Conservation (phyloP, 2,888 invertebrate species). For the Epinotia brunnichana region DNA sequence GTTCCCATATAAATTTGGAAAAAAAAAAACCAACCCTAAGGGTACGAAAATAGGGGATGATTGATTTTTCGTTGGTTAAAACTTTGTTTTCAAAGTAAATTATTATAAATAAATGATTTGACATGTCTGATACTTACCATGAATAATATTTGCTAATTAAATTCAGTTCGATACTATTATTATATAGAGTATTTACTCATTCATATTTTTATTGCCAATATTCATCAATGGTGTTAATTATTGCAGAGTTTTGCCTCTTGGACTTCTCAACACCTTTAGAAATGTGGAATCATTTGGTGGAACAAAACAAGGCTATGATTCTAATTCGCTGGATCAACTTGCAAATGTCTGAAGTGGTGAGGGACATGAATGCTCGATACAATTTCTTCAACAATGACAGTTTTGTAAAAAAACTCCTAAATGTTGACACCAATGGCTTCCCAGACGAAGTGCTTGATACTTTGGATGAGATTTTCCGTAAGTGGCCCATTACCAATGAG, state of each 20-base stretch:
- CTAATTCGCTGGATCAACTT: slow-evolving; percentile 85
- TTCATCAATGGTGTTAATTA: neutral
- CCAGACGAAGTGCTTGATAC: slow-evolving; percentile 68
- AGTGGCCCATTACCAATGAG: slow-evolving; percentile 81
- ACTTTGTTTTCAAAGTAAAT: no score
- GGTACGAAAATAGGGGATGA: no score
- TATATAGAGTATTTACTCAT: neutral
- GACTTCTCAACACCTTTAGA: slow-evolving; percentile 78
- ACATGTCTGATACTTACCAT: no score
- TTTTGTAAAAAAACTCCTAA: slow-evolving; percentile 72
- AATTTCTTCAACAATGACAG: slow-evolving; percentile 76
- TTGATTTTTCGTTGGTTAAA: no score
- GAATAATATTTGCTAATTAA: no score
- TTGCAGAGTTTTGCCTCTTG: slow-evolving; percentile 79
- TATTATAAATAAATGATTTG: no score
- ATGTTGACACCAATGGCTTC: slow-evolving; percentile 75
- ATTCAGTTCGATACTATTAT: no score
- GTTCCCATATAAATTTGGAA: no score
- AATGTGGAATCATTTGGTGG: slow-evolving; percentile 85
- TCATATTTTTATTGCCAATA: neutral
- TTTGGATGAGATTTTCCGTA: slow-evolving; percentile 79
- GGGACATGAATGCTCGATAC: slow-evolving; percentile 77
- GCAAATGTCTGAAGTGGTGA: slow-evolving; percentile 78
- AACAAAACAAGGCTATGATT: slow-evolving; percentile 84
- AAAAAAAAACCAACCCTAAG: no score